phyloP scores from a whole-genome alignment of 2,797 vertebrate species.

The Paguma larvata region DNA sequence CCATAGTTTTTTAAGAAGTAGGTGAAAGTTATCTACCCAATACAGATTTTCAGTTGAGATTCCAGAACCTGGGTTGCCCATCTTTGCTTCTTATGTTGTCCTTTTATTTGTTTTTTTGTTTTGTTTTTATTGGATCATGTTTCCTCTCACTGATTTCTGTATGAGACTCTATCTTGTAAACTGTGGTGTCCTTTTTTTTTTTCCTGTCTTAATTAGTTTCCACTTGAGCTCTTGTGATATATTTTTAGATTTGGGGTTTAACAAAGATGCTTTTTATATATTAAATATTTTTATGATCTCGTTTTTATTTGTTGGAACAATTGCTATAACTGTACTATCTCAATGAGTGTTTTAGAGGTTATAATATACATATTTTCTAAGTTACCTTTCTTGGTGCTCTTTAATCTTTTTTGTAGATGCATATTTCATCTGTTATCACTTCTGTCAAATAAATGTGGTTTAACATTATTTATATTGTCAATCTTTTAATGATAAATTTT shows the following conservation, averaged over 20 bases:
- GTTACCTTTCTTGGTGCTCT: background rate
- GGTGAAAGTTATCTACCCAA: conserved; percentile 86
- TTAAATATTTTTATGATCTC: background rate
- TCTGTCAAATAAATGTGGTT: background rate
- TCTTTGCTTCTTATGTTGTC: background rate
- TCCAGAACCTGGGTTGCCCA: conserved; percentile 32
- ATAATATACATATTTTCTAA: background rate
- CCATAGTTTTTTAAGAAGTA: conserved; percentile 91
- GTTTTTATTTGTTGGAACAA: background rate
- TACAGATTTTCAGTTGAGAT: conserved; percentile 88
- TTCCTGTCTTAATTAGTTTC: conserved; percentile 65
- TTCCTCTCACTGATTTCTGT: background rate
- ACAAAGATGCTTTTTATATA: background rate
- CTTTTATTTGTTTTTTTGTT: background rate
- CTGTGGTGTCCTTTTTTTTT: background rate
- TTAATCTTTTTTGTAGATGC: background rate
- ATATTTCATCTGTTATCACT: background rate
- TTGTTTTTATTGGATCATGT: background rate
- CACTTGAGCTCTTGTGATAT: conserved; percentile 30
- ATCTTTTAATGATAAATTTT: background rate
- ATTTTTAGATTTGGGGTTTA: conserved; percentile 78
- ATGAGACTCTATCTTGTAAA: conserved; percentile 73
- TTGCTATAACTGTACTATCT: background rate
- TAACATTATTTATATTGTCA: background rate
- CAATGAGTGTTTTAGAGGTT: background rate